phyloP scores from a whole-genome alignment of 2,888 invertebrate species.

The Iselma pallidipennis region DNA sequence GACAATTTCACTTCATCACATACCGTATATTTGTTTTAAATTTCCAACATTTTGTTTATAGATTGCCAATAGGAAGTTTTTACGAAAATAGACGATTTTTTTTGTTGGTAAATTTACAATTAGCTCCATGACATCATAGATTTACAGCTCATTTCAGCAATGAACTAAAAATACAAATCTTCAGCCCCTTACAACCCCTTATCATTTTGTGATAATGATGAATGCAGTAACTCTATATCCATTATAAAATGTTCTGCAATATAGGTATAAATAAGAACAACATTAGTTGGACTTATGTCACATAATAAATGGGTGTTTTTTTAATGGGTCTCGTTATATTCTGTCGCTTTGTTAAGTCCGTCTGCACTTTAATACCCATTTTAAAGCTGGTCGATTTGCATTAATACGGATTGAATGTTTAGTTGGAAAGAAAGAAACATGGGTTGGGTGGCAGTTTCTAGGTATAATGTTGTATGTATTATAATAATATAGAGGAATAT shows the following conservation, averaged over 20 bases:
- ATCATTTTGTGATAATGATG: constrained; percentile 3
- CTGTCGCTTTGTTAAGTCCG: constrained; percentile 15
- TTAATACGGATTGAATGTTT: constrained; percentile 5
- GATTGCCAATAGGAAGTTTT: background rate
- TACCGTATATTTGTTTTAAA: background rate
- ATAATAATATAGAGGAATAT: background rate
- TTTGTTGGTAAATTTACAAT: too few species aligned
- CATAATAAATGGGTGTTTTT: background rate
- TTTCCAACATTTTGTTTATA: background rate
- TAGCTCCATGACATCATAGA: too few species aligned
- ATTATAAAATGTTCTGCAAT: constrained; percentile 4
- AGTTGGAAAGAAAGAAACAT: background rate
- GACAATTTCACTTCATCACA: background rate
- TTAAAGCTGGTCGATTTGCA: constrained; percentile 12
- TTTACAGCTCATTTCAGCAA: too few species aligned
- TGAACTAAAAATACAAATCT: too few species aligned
- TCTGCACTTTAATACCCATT: background rate
- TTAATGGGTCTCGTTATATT: constrained; percentile 16
- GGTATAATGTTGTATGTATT: background rate
- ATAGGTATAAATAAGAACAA: too few species aligned
- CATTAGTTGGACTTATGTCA: background rate
- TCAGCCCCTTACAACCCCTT: too few species aligned
- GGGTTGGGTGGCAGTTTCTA: background rate
- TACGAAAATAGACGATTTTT: too few species aligned
- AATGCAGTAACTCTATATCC: constrained; percentile 9